Evolutionary conservation across 1,140 invertebrate genomes (phyloP).

Genomic region (Aphis gossypii): DNA sequence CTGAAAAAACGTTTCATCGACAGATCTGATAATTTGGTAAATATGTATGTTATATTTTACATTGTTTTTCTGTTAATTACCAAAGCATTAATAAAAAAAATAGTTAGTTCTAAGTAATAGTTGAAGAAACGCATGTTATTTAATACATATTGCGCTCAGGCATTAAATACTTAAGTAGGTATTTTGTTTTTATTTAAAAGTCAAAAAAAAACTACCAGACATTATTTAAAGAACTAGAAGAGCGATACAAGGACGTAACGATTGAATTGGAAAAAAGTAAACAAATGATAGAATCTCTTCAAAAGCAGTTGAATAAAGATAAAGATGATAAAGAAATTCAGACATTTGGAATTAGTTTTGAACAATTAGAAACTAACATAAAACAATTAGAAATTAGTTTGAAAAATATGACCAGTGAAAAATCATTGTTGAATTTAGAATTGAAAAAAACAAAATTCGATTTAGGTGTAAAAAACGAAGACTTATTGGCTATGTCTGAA

Average conservation of each 20-base stretch:
- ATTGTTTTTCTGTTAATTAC: too few relatives aligned
- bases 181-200: neutral
- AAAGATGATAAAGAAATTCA: neutral
- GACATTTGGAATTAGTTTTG: neutral
- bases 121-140: too few relatives aligned
- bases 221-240: neutral
- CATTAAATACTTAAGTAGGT: neutral
- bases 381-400: neutral
- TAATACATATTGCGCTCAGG: neutral
- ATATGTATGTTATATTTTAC: neutral
- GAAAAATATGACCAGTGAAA: neutral
- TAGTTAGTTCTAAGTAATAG: too few relatives aligned
- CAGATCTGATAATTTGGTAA: neutral
- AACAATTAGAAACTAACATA: neutral
- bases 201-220: neutral
- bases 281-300: neutral
- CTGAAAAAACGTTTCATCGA: neutral
- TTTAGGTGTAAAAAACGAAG: neutral
- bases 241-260: neutral
- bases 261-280: neutral
- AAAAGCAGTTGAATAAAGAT: neutral
- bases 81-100: neutral
- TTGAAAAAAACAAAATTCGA: neutral
- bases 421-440: neutral
- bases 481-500: neutral